phyloP scores from a whole-genome alignment of 2,113 vertebrate genomes.

The Helogale parvula region DNA sequence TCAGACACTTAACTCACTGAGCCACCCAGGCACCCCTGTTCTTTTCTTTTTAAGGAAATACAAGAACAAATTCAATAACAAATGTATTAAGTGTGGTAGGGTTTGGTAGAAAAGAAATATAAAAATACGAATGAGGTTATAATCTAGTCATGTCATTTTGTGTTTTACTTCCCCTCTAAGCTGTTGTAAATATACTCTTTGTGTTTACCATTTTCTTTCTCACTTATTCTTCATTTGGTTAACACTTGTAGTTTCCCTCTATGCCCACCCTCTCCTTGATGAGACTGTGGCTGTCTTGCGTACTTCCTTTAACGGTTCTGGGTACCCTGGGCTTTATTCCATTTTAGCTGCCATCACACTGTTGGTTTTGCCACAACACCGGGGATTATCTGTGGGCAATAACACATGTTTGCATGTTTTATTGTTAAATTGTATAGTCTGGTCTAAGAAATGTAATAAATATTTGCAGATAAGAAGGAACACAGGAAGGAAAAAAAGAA shows the following conservation, averaged over 20 bases:
- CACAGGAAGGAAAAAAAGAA: background rate
- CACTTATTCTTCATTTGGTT: background rate
- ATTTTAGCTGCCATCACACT: background rate
- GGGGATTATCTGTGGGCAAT: background rate
- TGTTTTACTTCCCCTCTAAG: background rate
- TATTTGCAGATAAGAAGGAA: background rate
- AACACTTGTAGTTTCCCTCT: background rate
- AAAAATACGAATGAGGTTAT: background rate
- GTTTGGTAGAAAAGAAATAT: background rate
- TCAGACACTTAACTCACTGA: too few relatives aligned
- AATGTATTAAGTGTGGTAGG: background rate
- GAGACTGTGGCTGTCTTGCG: background rate
- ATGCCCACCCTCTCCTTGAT: background rate
- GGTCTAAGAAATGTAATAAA: background rate
- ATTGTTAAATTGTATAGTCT: background rate
- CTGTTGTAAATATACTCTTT: background rate
- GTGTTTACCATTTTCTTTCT: background rate
- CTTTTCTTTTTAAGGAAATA: background rate
- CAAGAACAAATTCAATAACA: background rate
- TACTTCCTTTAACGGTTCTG: background rate
- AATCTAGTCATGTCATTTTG: background rate
- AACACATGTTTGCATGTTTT: background rate
- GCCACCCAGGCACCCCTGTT: too few relatives aligned
- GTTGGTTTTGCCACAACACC: background rate
- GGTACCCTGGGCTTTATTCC: background rate